A percentile compares a stretch with the other conserved stretches of the same genome.
phyloP scores from a whole-genome alignment of 2,888 invertebrate species.

The Abscondita cerata region DNA sequence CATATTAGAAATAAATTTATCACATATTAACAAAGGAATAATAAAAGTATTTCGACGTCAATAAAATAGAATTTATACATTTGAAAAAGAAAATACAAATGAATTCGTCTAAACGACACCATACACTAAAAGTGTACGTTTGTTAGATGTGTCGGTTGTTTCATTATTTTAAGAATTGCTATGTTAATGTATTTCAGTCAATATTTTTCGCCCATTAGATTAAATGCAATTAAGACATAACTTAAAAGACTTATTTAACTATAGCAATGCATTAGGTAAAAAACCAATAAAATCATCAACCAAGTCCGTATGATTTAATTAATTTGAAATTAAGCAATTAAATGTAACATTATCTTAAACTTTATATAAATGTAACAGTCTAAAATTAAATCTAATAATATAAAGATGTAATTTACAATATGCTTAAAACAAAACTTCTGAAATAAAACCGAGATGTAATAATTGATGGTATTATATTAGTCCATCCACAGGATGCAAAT shows the following conservation, averaged over 20 bases:
- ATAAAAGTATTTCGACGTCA: background rate
- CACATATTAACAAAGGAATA: slow-evolving; percentile 20
- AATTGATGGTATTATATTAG: slow-evolving; percentile 15
- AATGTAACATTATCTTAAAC: slow-evolving; percentile 24
- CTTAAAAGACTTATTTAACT: slow-evolving; percentile 7
- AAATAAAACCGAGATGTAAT: slow-evolving; percentile 3
- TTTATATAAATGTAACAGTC: slow-evolving; percentile 29
- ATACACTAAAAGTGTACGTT: background rate
- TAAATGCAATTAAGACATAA: slow-evolving; percentile 20
- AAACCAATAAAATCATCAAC: slow-evolving; percentile 1
- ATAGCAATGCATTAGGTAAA: slow-evolving; percentile 6
- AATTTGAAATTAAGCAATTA: slow-evolving; percentile 14
- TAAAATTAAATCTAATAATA: slow-evolving; percentile 19
- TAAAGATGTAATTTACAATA: slow-evolving; percentile 16
- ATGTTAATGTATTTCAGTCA: slow-evolving; percentile 15
- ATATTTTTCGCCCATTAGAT: slow-evolving; percentile 1
- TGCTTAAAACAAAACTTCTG: slow-evolving; percentile 2
- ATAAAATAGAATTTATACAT: background rate
- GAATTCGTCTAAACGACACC: background rate
- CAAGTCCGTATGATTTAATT: slow-evolving; percentile 1
- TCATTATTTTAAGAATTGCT: background rate
- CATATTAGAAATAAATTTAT: slow-evolving; percentile 18
- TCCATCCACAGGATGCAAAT: slow-evolving; percentile 43
- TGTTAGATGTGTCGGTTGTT: slow-evolving; percentile 3
- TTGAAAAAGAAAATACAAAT: background rate